Percentiles rank a stretch among this genome's conserved stretches.
Conservation (phyloP, 2,797 vertebrate genomes). For the Tapera naevia region DNA sequence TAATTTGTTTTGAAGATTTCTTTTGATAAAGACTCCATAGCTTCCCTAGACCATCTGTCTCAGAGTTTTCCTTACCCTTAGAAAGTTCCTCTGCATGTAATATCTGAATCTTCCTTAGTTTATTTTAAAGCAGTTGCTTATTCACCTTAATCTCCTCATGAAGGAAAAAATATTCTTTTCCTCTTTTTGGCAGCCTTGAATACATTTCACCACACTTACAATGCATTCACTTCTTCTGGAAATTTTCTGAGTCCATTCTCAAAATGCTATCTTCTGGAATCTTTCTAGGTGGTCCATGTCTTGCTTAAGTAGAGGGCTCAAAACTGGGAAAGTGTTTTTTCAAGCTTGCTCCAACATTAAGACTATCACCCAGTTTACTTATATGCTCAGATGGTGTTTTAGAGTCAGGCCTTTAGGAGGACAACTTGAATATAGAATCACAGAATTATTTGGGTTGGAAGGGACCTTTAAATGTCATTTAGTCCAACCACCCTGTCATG, state of each 20-base stretch:
- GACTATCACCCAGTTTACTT: not conserved
- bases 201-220: not conserved
- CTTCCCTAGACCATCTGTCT: not conserved
- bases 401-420: not conserved
- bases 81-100: not conserved
- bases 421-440: not conserved
- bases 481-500: too few relatives aligned
- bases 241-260: not conserved
- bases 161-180: not conserved
- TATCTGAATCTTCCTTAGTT: not conserved
- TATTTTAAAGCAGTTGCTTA: not conserved
- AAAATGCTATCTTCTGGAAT: not conserved
- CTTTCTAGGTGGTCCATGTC: not conserved
- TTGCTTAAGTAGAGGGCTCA: not conserved
- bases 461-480: too few relatives aligned
- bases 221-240: not conserved
- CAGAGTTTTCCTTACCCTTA: not conserved
- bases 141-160: not conserved
- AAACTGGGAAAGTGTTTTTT: not conserved
- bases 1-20: slow-evolving; percentile 1
- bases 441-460: too few relatives aligned
- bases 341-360: not conserved
- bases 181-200: not conserved
- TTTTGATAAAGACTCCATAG: not conserved
- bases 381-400: not conserved